These are phyloP conservation scores for Chionis minor DNA, from an alignment of 2,113 vertebrate genomes.

Conservation along the genomic window DNA sequence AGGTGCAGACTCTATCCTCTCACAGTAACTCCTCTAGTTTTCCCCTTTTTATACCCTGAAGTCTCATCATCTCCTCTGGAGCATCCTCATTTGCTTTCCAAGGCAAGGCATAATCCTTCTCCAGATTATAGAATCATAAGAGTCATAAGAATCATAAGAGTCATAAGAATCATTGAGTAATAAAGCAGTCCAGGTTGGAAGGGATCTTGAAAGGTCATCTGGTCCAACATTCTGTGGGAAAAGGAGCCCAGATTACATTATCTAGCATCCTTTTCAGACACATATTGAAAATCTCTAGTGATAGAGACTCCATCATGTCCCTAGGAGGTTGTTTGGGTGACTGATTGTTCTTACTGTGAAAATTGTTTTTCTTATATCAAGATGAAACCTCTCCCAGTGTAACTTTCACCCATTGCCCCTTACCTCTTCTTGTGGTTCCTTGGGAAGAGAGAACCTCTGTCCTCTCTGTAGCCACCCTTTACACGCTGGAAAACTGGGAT, in stretches of 20 bases:
- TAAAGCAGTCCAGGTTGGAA: neutral
- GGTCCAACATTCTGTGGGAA: neutral
- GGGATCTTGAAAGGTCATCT: neutral
- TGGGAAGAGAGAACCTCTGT: neutral
- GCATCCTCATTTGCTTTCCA: neutral
- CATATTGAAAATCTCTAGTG: neutral
- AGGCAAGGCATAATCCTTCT: neutral
- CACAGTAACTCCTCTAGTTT: neutral
- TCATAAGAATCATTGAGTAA: neutral
- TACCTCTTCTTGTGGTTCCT: neutral
- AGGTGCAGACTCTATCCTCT: neutral
- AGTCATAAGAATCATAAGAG: neutral
- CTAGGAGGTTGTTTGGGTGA: neutral
- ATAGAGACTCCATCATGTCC: rapidly evolving
- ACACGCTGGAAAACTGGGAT: neutral
- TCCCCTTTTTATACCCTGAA: neutral
- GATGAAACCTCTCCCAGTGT: neutral
- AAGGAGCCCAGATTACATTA: neutral
- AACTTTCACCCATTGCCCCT: neutral
- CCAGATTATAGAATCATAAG: neutral
- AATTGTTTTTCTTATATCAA: neutral
- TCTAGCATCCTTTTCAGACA: neutral
- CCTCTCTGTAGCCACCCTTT: neutral
- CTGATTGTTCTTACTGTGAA: neutral
- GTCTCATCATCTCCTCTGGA: neutral